Base-by-base conservation (phyloP, 2,888 invertebrate genomes). In the Cristatella mucedo region DNA sequence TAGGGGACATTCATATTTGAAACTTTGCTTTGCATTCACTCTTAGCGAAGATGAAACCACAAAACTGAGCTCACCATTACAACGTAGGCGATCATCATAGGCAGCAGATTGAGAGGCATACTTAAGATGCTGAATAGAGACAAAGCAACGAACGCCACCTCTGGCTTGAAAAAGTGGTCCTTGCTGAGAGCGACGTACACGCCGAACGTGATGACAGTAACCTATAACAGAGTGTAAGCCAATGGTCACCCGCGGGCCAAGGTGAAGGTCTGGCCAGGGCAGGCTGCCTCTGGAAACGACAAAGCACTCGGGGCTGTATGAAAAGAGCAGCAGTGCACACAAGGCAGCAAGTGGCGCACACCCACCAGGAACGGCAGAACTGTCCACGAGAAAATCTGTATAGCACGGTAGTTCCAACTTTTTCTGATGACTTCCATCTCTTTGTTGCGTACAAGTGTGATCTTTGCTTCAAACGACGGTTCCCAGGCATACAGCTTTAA, bases 121-220 rank as follows among this genome's bases (percentile, higher is more conserved):
- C 86, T 76, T 59, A 91, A 76, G 56, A 87, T 84, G 73, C 89
- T 87, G 76, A 91, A 87, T 67, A 89, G 77, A 67, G 87, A 82
- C 60, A 89, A 74, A 61, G 87, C 82, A 59, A 87, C 86, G 72
- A 89, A 89, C 61, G 86, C 87, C 67, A 76, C 82, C 68, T 76
- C 72, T 60, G 85, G 78, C 68, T 82, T 78, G 68, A 87, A 74
- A 51, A 79, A 74, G 70, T 86, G 77, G 3, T 56, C 51, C 63
- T 80, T 78, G 69, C 81, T 81, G 63, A 80, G 74, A 70, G 85
- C 71, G 54, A 86, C 81, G 30, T 41, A 47, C 15, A 36, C 30
- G 9, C 38, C 32, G 34, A 48, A 49, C 4, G 49, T 38, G 9
- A 41, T 42, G 2, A 44, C 33, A n/a, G 44, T 37, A 3, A 49